Conservation (phyloP, 2,113 vertebrate species). For the Corvus moneduloides region DNA sequence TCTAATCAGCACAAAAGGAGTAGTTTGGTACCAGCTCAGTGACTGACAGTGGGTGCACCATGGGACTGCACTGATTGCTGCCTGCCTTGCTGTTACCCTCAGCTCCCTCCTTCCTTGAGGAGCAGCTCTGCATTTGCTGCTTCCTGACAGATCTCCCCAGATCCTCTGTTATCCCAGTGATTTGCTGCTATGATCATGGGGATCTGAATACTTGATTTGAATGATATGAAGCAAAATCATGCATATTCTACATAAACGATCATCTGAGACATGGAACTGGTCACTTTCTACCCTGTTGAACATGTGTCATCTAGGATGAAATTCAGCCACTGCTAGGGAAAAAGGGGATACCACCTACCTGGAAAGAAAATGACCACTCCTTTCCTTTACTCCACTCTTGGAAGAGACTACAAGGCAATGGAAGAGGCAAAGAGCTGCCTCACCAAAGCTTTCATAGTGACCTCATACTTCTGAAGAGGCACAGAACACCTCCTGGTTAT, state of each 20-base stretch:
- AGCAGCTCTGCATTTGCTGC: neutral
- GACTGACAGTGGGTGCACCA: no score
- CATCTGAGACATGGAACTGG: neutral
- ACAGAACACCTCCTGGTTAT: fast-evolving
- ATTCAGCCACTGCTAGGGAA: neutral
- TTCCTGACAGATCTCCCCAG: neutral
- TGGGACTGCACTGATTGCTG: fast-evolving
- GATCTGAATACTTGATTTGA: neutral
- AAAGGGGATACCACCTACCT: neutral
- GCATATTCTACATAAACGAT: neutral
- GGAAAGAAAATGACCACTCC: neutral
- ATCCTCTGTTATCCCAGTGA: neutral
- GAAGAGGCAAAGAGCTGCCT: neutral
- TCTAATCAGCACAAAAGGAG: neutral
- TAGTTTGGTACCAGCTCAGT: neutral
- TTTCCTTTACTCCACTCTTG: neutral
- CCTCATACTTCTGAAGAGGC: neutral
- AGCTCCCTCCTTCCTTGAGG: neutral
- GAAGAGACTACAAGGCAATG: neutral
- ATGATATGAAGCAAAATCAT: neutral
- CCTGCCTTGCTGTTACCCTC: neutral
- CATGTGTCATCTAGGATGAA: neutral
- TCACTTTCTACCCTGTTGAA: neutral
- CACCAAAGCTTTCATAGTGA: neutral
- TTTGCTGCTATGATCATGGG: neutral